Percentiles rank a stretch among this genome's conserved stretches.
phyloP scores from a whole-genome alignment of 2,888 invertebrate species.

The Hypomecis punctinalis region DNA sequence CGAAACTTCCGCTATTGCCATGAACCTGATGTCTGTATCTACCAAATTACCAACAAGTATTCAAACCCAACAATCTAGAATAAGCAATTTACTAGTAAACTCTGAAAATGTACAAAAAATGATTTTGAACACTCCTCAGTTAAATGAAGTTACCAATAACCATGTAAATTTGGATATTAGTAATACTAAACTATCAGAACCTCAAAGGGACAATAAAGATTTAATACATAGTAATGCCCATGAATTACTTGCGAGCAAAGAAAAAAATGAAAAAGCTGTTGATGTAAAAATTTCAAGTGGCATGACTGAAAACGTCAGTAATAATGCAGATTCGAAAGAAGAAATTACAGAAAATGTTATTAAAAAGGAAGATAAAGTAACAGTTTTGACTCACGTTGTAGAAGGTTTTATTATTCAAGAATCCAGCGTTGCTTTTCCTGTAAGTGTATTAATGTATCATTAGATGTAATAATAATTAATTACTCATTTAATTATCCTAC shows the following conservation, averaged over 20 bases:
- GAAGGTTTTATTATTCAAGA: slow-evolving; percentile 80
- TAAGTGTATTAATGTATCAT: slow-evolving; percentile 53
- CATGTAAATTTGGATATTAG: not conserved
- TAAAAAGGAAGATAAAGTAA: slow-evolving; percentile 36
- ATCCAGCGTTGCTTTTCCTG: slow-evolving; percentile 77
- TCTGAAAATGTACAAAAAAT: not conserved
- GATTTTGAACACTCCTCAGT: not conserved
- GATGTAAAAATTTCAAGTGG: slow-evolving; percentile 12
- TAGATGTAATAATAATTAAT: too few species aligned
- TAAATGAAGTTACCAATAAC: not conserved
- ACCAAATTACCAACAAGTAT: slow-evolving; percentile 1
- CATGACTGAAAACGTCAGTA: slow-evolving; percentile 24
- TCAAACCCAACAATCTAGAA: slow-evolving; percentile 5
- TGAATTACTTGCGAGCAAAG: not conserved
- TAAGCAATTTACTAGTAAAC: slow-evolving; percentile 7
- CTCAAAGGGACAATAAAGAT: not conserved
- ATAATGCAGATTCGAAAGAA: slow-evolving; percentile 12
- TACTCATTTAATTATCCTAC: too few species aligned
- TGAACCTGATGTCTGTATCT: not conserved
- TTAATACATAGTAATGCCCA: not conserved
- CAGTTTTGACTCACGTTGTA: slow-evolving; percentile 71
- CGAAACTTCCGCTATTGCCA: not conserved
- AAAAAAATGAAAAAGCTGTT: slow-evolving; percentile 1
- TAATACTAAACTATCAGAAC: not conserved
- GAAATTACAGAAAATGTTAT: slow-evolving; percentile 27